Conservation (phyloP, 35 echinoderm and acorn worm genomes). For the Apostichopus californicus region DNA sequence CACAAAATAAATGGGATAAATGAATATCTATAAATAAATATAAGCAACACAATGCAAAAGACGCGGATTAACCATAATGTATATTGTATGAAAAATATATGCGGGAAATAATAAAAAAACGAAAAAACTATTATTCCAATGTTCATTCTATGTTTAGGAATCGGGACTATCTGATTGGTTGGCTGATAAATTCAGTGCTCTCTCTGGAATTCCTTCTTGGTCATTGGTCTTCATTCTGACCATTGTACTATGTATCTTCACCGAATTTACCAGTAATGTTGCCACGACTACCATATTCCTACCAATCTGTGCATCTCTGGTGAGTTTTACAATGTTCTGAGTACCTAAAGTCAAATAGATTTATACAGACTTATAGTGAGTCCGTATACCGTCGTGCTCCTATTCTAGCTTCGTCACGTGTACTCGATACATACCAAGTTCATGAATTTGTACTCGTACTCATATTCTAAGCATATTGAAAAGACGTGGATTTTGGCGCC, state of each 20-base stretch:
- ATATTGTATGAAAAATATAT: neutral
- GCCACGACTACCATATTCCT: constrained; percentile 96
- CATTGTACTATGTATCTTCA: constrained; percentile 85
- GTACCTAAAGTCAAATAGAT: too few species aligned
- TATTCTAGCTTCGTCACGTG: too few species aligned
- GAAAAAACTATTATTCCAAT: neutral
- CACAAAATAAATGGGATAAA: too few species aligned
- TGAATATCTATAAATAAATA: too few species aligned
- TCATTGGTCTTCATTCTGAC: constrained; percentile 75
- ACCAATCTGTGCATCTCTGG: constrained; percentile 85
- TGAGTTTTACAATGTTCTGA: constrained; percentile 37
- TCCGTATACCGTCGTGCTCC: too few species aligned
- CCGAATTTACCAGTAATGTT: constrained; percentile 94
- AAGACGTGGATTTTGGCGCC: too few species aligned
- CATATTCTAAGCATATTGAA: too few species aligned
- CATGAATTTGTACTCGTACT: too few species aligned
- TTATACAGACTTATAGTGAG: too few species aligned
- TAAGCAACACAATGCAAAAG: neutral
- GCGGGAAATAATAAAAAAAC: neutral
- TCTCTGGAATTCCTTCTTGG: constrained; percentile 72
- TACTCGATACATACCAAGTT: too few species aligned
- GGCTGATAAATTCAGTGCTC: constrained; percentile 78
- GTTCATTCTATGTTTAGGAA: constrained; percentile 54
- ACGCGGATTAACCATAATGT: neutral
- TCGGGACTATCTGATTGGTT: constrained; percentile 91